Percentiles rank a stretch among this genome's conserved stretches.
phyloP scores from a whole-genome alignment of 2,797 vertebrate genomes.

The Mallotus villosus region DNA sequence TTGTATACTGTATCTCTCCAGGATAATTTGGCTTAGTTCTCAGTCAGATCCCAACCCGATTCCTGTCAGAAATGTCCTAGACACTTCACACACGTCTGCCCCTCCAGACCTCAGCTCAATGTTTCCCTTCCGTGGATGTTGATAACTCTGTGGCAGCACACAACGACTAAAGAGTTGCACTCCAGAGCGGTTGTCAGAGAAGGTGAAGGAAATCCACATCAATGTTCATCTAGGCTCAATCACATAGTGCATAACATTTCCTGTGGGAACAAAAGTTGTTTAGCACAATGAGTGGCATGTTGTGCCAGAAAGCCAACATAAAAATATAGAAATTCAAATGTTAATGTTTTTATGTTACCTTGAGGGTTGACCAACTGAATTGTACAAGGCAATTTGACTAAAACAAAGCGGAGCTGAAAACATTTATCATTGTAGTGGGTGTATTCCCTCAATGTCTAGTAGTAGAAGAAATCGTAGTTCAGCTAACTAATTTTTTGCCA shows the following conservation, averaged over 20 bases:
- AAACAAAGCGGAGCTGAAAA: not conserved
- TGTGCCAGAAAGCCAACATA: not conserved
- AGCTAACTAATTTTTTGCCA: too few relatives aligned
- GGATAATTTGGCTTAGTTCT: not conserved
- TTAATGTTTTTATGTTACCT: not conserved
- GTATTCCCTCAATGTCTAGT: too few relatives aligned
- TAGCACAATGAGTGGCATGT: not conserved
- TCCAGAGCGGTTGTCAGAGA: slow-evolving; percentile 9
- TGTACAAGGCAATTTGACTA: not conserved
- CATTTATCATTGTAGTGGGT: too few relatives aligned
- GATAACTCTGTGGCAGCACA: not conserved
- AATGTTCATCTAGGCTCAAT: slow-evolving; percentile 48
- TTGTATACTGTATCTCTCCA: not conserved
- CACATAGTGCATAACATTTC: slow-evolving; percentile 58
- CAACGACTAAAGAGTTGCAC: not conserved
- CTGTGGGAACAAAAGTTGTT: slow-evolving; percentile 30
- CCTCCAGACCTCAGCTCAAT: not conserved
- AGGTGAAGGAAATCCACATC: slow-evolving; percentile 5
- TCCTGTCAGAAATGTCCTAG: not conserved
- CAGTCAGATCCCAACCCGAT: not conserved
- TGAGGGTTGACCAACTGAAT: not conserved
- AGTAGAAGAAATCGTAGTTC: too few relatives aligned
- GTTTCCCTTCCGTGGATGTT: not conserved
- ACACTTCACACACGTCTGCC: not conserved
- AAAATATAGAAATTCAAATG: not conserved